These are phyloP conservation scores for Xiphophorus maculatus DNA, from an alignment of 2,113 vertebrate species.

Conservation along the genomic window DNA sequence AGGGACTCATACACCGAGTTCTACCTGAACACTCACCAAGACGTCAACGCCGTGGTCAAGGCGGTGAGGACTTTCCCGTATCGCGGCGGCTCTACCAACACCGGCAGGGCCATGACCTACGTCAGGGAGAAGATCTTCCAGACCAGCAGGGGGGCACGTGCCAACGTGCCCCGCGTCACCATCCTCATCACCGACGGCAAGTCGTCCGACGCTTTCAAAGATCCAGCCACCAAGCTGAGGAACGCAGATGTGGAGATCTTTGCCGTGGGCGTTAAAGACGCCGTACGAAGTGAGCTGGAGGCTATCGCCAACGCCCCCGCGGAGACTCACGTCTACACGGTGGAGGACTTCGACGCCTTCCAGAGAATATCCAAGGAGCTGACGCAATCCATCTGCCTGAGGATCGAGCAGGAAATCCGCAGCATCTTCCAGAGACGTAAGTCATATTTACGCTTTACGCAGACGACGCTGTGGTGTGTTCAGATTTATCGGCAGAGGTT, in stretches of 20 bases:
- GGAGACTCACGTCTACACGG: conserved; percentile 94
- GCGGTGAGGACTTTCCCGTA: conserved; percentile 95
- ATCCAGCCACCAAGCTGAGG: conserved; percentile 88
- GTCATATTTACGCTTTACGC: conserved; percentile 57
- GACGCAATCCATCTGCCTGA: conserved; percentile 94
- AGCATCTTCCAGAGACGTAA: conserved; percentile 90
- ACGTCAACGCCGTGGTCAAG: conserved; percentile 86
- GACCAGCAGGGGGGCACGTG: conserved; percentile 84
- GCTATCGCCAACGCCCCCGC: conserved; percentile 91
- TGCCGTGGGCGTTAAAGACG: conserved; percentile 97
- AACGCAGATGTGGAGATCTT: conserved; percentile 94
- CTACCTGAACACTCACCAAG: conserved; percentile 88
- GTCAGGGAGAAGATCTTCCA: conserved; percentile 93
- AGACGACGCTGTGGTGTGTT: conserved; percentile 9
- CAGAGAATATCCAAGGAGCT: conserved; percentile 96
- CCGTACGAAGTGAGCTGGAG: conserved; percentile 92
- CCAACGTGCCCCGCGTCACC: conserved; percentile 90
- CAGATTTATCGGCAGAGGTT: neutral
- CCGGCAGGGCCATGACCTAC: conserved; percentile 95
- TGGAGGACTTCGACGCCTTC: conserved; percentile 98
- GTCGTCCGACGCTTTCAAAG: conserved; percentile 94
- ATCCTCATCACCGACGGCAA: conserved; percentile 99
- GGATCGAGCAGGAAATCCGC: conserved; percentile 92
- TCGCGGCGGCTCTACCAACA: conserved; percentile 97
- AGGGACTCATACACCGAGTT: conserved; percentile 95